These are phyloP conservation scores for Microchrysa polita DNA, from an alignment of 2,888 invertebrate species.

Conservation along the genomic window DNA sequence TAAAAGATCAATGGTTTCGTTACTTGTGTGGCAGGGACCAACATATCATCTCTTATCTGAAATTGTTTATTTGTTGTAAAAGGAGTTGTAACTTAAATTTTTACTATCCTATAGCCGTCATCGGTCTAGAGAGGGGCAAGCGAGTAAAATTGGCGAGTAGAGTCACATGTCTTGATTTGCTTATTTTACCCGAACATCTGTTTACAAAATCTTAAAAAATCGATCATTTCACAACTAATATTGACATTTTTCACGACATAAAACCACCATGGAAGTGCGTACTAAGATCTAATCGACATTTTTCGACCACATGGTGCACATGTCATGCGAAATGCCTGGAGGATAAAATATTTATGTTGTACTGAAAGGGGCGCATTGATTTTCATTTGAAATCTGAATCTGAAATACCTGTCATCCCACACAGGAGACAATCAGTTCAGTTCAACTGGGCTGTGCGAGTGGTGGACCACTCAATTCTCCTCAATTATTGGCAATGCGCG, in stretches of 20 bases:
- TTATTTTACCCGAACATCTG: too few species aligned
- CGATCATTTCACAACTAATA: background rate
- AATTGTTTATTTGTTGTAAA: too few species aligned
- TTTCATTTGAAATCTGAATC: constrained; percentile 31
- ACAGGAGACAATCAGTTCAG: constrained; percentile 1
- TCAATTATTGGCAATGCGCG: too few species aligned
- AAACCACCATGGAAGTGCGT: background rate
- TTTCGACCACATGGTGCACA: constrained; percentile 32
- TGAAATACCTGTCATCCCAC: constrained; percentile 39
- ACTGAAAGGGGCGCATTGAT: background rate
- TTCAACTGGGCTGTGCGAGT: too few species aligned
- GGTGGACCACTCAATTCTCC: background rate
- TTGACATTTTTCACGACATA: background rate
- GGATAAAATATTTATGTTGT: constrained; percentile 22
- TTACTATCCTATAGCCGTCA: too few species aligned
- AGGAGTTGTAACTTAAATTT: too few species aligned
- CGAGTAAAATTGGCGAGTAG: too few species aligned
- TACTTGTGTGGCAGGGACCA: too few species aligned
- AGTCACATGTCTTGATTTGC: too few species aligned
- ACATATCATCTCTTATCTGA: too few species aligned
- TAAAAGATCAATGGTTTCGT: too few species aligned
- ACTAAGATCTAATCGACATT: constrained; percentile 31
- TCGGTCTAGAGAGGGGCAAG: too few species aligned
- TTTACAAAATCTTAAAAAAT: background rate
- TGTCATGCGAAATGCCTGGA: constrained; percentile 15